Percentiles rank a stretch among this genome's conserved stretches.
phyloP scores from a whole-genome alignment of 2,797 vertebrate species.

The Crocidura indochinensis region DNA sequence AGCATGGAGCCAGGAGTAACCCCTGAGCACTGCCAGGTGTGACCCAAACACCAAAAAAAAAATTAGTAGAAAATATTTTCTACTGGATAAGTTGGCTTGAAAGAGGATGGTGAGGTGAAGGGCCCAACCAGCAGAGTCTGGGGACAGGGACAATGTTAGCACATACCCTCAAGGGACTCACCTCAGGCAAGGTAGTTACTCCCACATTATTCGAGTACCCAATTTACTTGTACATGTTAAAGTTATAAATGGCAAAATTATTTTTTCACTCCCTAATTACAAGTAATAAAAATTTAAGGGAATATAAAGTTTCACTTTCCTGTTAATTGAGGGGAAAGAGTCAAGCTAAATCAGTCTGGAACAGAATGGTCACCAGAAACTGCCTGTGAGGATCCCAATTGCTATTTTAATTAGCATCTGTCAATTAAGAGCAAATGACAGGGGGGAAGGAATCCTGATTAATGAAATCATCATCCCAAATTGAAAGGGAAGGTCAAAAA shows the following conservation, averaged over 20 bases:
- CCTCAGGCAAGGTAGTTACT: slow-evolving; percentile 84
- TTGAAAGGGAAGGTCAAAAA: slow-evolving; percentile 88
- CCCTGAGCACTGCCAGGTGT: too few species aligned
- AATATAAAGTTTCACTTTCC: slow-evolving; percentile 90
- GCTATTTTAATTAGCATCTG: slow-evolving; percentile 90
- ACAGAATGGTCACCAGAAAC: slow-evolving; percentile 87
- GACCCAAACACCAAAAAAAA: too few species aligned
- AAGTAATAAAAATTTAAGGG: slow-evolving; percentile 89
- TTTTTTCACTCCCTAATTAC: slow-evolving; percentile 87
- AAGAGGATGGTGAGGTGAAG: slow-evolving; percentile 30
- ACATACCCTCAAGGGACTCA: slow-evolving; percentile 66
- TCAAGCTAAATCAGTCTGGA: slow-evolving; percentile 90
- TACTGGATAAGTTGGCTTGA: not conserved
- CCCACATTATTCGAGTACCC: slow-evolving; percentile 84
- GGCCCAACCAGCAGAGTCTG: not conserved
- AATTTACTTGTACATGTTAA: slow-evolving; percentile 88
- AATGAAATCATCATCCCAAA: slow-evolving; percentile 87
- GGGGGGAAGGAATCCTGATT: slow-evolving; percentile 86
- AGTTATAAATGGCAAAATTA: slow-evolving; percentile 88
- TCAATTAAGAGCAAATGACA: slow-evolving; percentile 87
- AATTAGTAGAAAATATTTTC: slow-evolving; percentile 11
- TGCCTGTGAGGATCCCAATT: slow-evolving; percentile 86
- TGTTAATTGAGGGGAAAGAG: slow-evolving; percentile 92
- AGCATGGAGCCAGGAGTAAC: too few species aligned
- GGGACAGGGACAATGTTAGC: slow-evolving; percentile 41